Percentiles rank a stretch among this genome's conserved stretches.
Conservation (phyloP, 2,888 invertebrate genomes). For the Dione vanillae region DNA sequence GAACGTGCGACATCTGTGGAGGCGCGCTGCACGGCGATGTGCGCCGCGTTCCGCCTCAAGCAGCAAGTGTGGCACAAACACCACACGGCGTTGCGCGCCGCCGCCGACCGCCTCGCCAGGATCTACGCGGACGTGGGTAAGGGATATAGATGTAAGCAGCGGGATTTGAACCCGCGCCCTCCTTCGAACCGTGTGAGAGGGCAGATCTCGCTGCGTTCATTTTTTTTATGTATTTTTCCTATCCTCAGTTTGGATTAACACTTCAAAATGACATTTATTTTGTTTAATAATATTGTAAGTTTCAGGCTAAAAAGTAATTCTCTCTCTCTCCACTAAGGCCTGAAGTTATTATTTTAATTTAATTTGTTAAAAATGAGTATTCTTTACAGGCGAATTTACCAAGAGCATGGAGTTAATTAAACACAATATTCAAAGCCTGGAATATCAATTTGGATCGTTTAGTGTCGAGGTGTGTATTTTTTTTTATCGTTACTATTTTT, state of each 20-base stretch:
- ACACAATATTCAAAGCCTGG: conserved; percentile 83
- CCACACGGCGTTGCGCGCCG: conserved; percentile 60
- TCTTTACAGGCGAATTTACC: conserved; percentile 65
- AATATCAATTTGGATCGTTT: conserved; percentile 85
- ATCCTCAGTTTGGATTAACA: too few relatives aligned
- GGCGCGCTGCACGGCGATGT: conserved; percentile 58
- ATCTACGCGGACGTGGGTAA: conserved; percentile 69
- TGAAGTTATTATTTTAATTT: too few relatives aligned
- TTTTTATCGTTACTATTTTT: background rate
- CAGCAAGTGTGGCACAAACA: conserved; percentile 73
- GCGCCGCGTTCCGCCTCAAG: conserved; percentile 60
- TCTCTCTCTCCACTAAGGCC: too few relatives aligned
- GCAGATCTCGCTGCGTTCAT: too few relatives aligned
- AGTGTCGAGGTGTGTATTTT: conserved; percentile 83
- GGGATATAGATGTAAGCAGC: too few relatives aligned
- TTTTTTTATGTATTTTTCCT: too few relatives aligned
- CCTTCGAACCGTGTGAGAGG: too few relatives aligned
- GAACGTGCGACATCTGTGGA: conserved; percentile 53
- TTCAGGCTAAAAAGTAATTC: too few relatives aligned
- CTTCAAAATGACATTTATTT: too few relatives aligned
- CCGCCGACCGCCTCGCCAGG: conserved; percentile 65
- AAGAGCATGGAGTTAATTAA: conserved; percentile 80
- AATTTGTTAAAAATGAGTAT: background rate
- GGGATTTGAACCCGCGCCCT: too few relatives aligned
- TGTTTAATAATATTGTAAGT: too few relatives aligned